Evolutionary conservation across 2,888 invertebrate genomes (phyloP).

Genomic region (Drosophila quasianomalipes): DNA sequence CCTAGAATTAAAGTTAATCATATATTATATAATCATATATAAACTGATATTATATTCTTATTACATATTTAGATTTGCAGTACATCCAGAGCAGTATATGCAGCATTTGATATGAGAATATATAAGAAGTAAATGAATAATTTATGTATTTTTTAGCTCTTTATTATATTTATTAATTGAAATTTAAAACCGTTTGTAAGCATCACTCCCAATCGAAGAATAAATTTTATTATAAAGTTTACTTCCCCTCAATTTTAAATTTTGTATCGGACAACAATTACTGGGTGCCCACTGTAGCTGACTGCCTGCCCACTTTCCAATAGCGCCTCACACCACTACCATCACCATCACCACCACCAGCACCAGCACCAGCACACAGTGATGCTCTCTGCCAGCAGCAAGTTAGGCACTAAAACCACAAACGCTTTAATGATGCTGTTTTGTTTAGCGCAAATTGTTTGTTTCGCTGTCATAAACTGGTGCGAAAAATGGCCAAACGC

Average conservation of each 20-base stretch:
- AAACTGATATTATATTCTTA: not conserved
- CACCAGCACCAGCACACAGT: constrained; percentile 8
- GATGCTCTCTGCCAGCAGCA: constrained; percentile 44
- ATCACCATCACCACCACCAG: not conserved
- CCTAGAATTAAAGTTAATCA: not conserved
- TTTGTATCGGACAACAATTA: constrained; percentile 15
- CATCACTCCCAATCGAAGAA: not conserved
- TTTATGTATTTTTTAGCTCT: not conserved
- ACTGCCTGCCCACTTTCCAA: constrained; percentile 54
- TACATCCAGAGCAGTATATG: not conserved
- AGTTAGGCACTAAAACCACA: constrained; percentile 80
- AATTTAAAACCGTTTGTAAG: not conserved
- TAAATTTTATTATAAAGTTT: not conserved
- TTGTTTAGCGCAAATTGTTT: constrained; percentile 83
- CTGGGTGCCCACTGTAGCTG: constrained; percentile 29
- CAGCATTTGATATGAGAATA: not conserved
- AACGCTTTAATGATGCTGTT: constrained; percentile 83
- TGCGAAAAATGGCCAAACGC: constrained; percentile 79
- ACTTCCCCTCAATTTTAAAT: not conserved
- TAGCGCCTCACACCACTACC: constrained; percentile 21
- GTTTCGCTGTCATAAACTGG: constrained; percentile 83
- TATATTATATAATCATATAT: no score
- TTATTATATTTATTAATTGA: not conserved
- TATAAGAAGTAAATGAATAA: not conserved
- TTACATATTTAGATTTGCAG: not conserved